Evolutionary conservation across 1,140 invertebrate genomes (phyloP).

Genomic region (Parasteatoda tepidariorum): DNA sequence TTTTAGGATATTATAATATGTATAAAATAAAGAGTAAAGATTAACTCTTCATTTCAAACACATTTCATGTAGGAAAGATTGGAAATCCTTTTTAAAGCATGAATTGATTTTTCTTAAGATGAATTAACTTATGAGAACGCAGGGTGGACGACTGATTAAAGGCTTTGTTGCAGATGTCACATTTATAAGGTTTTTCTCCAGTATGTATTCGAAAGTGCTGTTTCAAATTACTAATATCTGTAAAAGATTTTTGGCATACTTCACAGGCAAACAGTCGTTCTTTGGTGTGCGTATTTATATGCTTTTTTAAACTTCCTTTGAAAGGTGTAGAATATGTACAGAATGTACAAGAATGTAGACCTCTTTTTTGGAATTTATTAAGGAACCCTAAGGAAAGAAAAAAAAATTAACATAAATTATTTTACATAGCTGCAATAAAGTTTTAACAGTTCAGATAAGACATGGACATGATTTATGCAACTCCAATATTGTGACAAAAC

Average conservation of each 20-base stretch:
- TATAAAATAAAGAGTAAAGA: too few relatives aligned
- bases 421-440: too few relatives aligned
- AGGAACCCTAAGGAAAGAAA: too few relatives aligned
- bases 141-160: slow-evolving; percentile 73
- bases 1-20: too few relatives aligned
- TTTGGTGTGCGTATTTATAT: background rate
- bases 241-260: slow-evolving; percentile 74
- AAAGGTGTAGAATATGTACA: background rate
- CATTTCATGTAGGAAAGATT: too few relatives aligned
- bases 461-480: too few relatives aligned
- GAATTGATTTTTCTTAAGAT: background rate
- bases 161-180: slow-evolving; percentile 80
- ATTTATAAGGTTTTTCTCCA: slow-evolving; percentile 66
- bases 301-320: background rate
- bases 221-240: slow-evolving; percentile 86
- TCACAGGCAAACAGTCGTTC: slow-evolving; percentile 30
- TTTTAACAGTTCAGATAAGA: too few relatives aligned
- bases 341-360: background rate
- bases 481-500: too few relatives aligned
- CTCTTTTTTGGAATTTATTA: too few relatives aligned
- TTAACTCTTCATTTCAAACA: too few relatives aligned
- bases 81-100: too few relatives aligned
- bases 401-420: too few relatives aligned
- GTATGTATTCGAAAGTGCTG: slow-evolving; percentile 66
- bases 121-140: background rate